Evolutionary conservation across 2,888 invertebrate genomes (phyloP).

Genomic region (Agonopterix subpropinquella): DNA sequence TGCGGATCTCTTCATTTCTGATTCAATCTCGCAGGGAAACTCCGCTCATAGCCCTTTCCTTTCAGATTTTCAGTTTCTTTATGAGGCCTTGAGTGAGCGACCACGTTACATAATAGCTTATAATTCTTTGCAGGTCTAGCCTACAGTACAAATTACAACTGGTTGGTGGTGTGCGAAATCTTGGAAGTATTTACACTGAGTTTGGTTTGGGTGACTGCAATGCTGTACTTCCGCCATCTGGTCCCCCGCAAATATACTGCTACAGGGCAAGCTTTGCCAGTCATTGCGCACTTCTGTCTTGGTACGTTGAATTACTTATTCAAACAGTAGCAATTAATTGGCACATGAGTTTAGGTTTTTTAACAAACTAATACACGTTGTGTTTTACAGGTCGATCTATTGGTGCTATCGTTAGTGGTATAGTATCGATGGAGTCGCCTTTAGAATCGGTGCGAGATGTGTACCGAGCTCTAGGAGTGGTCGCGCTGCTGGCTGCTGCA

Average conservation of each 20-base stretch:
- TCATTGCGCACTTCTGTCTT: slow-evolving; percentile 85
- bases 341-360: not conserved
- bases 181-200: slow-evolving; percentile 86
- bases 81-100: too few relatives aligned
- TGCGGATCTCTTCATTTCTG: too few relatives aligned
- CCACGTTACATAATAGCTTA: too few relatives aligned
- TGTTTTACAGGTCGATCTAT: slow-evolving; percentile 78
- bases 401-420: slow-evolving; percentile 80
- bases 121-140: slow-evolving; percentile 64
- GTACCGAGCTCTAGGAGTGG: slow-evolving; percentile 80
- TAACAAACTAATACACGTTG: not conserved
- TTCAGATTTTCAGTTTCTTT: too few relatives aligned
- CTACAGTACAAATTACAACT: slow-evolving; percentile 74
- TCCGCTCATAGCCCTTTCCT: too few relatives aligned
- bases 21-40: too few relatives aligned
- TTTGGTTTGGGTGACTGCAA: slow-evolving; percentile 86
- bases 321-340: not conserved
- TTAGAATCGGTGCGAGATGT: slow-evolving; percentile 61
- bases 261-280: slow-evolving; percentile 86
- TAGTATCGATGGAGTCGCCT: slow-evolving; percentile 62
- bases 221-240: slow-evolving; percentile 87
- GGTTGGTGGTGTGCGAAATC: slow-evolving; percentile 81
- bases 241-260: slow-evolving; percentile 85
- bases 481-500: slow-evolving; percentile 79
- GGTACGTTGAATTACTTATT: slow-evolving; percentile 26